Conservation (phyloP, 2,113 vertebrate genomes). For the Pseudorhombus dupliciocellatus region DNA sequence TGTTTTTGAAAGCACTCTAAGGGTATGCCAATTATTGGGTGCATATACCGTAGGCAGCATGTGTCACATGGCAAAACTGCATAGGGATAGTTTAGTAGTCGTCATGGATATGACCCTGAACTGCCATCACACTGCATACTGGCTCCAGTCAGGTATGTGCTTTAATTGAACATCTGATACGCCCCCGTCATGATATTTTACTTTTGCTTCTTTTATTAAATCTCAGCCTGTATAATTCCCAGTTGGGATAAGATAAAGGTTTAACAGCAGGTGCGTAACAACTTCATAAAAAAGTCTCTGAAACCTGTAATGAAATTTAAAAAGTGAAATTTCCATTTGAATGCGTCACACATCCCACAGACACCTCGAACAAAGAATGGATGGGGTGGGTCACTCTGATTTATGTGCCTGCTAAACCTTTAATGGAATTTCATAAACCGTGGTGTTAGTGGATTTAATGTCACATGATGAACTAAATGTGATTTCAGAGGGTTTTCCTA, state of each 20-base stretch:
- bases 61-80: conserved; percentile 1
- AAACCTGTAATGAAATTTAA: conserved; percentile 6
- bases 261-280: background rate
- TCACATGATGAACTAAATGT: conserved; percentile 4
- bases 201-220: conserved; percentile 3
- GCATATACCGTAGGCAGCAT: conserved; percentile 40
- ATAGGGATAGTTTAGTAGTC: background rate
- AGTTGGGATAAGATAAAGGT: conserved; percentile 5
- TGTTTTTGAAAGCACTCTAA: conserved; percentile 53
- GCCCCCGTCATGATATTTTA: background rate
- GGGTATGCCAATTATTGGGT: conserved; percentile 48
- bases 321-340: conserved; percentile 16
- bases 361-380: background rate
- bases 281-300: conserved; percentile 1
- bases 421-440: conserved; percentile 13
- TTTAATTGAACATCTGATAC: background rate
- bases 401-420: conserved; percentile 9
- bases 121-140: background rate
- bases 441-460: conserved; percentile 13
- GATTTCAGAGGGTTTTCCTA: background rate
- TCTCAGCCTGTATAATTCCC: background rate
- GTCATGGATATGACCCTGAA: background rate
- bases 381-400: conserved; percentile 19
- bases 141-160: background rate
- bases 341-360: background rate